Percentiles rank a stretch among this genome's conserved stretches.
These are phyloP conservation scores for Dascyllus trimaculatus DNA, from an alignment of 2,113 vertebrate genomes.

Conservation along the genomic window DNA sequence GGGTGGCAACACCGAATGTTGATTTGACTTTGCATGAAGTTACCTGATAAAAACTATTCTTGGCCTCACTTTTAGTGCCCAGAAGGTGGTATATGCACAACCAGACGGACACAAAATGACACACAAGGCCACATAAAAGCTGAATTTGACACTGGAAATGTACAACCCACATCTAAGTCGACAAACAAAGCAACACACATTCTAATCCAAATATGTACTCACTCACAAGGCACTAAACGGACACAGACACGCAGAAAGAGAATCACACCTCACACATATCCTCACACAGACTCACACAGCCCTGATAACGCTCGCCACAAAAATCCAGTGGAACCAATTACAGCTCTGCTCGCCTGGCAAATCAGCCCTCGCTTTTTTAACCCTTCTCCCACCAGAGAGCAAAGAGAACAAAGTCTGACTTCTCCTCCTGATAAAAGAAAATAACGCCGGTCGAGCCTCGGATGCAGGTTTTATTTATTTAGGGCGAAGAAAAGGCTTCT, in stretches of 20 bases:
- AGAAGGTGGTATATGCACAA: neutral
- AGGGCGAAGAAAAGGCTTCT: neutral
- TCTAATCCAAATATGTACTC: constrained; percentile 22
- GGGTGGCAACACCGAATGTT: neutral
- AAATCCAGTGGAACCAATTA: constrained; percentile 76
- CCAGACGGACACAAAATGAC: neutral
- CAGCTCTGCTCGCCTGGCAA: constrained; percentile 51
- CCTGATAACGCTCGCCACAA: constrained; percentile 65
- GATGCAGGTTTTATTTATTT: constrained; percentile 17
- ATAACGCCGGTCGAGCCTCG: neutral
- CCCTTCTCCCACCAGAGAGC: constrained; percentile 48
- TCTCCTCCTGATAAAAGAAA: constrained; percentile 20
- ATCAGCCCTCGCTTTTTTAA: constrained; percentile 55
- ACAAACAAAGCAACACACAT: constrained; percentile 7
- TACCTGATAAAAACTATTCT: neutral
- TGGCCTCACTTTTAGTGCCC: neutral
- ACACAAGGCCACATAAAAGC: constrained; percentile 3
- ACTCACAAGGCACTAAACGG: constrained; percentile 14
- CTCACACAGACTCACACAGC: constrained; percentile 13
- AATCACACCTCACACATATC: constrained; percentile 27
- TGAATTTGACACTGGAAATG: neutral
- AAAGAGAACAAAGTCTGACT: constrained; percentile 44
- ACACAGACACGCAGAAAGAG: constrained; percentile 17
- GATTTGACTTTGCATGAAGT: neutral
- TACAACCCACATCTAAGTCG: neutral